Base-by-base conservation (phyloP, 1,140 invertebrate genomes). In the Pentalonia nigronervosa region DNA sequence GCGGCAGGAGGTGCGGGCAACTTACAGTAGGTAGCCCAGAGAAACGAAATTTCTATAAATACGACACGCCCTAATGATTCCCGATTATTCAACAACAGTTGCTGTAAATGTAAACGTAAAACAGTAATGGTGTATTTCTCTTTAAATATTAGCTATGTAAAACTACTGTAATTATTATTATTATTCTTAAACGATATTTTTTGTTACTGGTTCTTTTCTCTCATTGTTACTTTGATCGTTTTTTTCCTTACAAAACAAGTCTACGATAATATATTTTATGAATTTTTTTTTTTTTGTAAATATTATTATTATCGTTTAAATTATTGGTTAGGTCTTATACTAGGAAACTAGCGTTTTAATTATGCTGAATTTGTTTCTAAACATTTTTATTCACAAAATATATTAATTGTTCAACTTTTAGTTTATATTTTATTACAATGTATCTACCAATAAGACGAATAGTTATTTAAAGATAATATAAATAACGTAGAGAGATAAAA, bases 131-230 rank as follows among this genome's bases (percentile, higher is more conserved):
- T 20, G 34, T 81, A 41, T 83, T 83, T 83, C 76, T 23, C 2
- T 86, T 47, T 30, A 86, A 76, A 76, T 76, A 76, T 76, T 76
- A 76, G 60, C 60, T 76, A 76, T n/a, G 60, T 76, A 76, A n/a
- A 17, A n/a, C 60, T 76, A n/a, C 60, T 76, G 60, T 76, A n/a
- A 76, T 76, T 76, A n/a, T 67, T 67, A 67, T 67, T 67, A 67
- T 67, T 67, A 17, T 14, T n/a, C 30, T n/a, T 76, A 34, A 76
- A 76, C 14, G 60, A 76, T 20, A n/a, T 76, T n/a, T n/a, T n/a
- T 34, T 14, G 17, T 34, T 76, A n/a, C 60, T 34, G 30, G 30
- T n/a, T 67, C 21, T 67, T 60, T 9, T 67, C 4, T 7, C 30
- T 67, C 48, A 3, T 50, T n/a, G 30, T 67, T 1, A n/a, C 60